phyloP scores from a whole-genome alignment of 2,888 invertebrate species.

The Hetaerina titia region DNA sequence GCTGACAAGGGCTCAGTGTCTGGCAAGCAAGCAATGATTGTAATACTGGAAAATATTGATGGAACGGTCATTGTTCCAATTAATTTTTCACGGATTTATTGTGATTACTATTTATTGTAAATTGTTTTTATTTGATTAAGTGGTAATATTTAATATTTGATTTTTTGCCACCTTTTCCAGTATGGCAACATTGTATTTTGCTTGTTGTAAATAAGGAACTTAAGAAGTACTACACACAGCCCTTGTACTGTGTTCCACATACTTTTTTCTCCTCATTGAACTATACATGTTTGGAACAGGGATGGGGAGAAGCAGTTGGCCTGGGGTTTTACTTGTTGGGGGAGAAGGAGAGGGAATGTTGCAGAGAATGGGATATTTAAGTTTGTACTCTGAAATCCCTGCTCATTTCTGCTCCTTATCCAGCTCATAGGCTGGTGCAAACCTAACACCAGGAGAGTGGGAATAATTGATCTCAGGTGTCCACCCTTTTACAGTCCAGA shows the following conservation, averaged over 20 bases:
- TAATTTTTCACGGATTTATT: too few relatives aligned
- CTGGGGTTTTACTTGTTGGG: background rate
- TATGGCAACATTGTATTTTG: background rate
- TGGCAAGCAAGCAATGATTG: too few relatives aligned
- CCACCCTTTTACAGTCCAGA: background rate
- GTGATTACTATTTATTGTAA: too few relatives aligned
- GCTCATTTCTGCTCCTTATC: background rate
- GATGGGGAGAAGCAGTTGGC: background rate
- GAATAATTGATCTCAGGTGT: background rate
- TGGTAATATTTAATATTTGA: too few relatives aligned
- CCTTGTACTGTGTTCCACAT: background rate
- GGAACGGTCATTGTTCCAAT: too few relatives aligned
- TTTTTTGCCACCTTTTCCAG: background rate
- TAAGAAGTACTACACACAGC: background rate
- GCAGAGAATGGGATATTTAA: background rate
- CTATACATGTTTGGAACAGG: background rate
- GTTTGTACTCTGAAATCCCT: background rate
- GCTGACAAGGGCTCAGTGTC: too few relatives aligned
- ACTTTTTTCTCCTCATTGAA: background rate
- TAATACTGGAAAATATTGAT: too few relatives aligned
- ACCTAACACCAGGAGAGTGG: background rate
- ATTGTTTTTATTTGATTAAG: too few relatives aligned
- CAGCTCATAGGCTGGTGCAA: background rate
- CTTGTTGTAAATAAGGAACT: background rate
- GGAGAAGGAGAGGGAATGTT: background rate